Percentiles rank a stretch among this genome's conserved stretches.
phyloP scores from a whole-genome alignment of 2,888 invertebrate species.

The Hofmannophila pseudospretella region DNA sequence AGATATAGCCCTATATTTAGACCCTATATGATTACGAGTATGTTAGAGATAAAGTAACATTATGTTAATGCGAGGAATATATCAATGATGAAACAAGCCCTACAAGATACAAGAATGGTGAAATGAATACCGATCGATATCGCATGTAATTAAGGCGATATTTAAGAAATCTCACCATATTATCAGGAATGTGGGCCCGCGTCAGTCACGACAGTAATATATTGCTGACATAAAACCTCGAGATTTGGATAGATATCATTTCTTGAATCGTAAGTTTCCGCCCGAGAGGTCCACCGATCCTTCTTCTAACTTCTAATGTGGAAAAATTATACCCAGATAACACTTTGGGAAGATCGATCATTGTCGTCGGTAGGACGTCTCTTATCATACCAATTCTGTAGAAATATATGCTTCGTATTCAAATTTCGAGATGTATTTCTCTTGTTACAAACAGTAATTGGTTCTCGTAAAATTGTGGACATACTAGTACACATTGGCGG shows the following conservation, averaged over 20 bases:
- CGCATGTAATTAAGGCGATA: constrained; percentile 68
- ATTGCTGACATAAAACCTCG: constrained; percentile 69
- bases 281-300: constrained; percentile 43
- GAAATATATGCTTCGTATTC: neutral
- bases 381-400: constrained; percentile 14
- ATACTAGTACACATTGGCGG: constrained; percentile 12
- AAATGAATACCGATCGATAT: constrained; percentile 63
- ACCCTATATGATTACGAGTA: too few relatives aligned
- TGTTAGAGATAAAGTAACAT: constrained; percentile 13
- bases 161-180: constrained; percentile 63
- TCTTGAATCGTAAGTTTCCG: constrained; percentile 67
- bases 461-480: constrained; percentile 7
- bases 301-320: constrained; percentile 52
- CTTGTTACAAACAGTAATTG: neutral
- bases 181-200: constrained; percentile 56
- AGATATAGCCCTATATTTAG: too few relatives aligned
- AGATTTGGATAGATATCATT: constrained; percentile 67
- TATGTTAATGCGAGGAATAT: constrained; percentile 32
- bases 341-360: constrained; percentile 54
- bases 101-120: constrained; percentile 54
- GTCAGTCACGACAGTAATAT: constrained; percentile 65
- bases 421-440: neutral
- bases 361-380: constrained; percentile 39
- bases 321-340: constrained; percentile 60
- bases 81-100: constrained; percentile 28